Base-by-base conservation (phyloP, 2,113 vertebrate species). In the Ovis canadensis region DNA sequence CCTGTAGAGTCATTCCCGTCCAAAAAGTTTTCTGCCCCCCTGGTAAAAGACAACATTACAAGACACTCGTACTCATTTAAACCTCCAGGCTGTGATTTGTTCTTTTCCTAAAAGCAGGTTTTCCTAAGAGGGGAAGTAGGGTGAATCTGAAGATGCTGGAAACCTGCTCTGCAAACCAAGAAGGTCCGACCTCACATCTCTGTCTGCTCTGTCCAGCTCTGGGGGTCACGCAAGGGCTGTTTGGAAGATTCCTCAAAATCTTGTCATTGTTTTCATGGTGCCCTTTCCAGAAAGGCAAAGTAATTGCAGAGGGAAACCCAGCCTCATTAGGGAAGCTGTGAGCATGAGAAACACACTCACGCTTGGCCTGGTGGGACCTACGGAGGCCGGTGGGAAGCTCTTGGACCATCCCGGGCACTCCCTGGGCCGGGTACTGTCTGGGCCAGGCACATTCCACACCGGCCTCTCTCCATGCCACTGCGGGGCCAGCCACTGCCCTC, bases 281-380 rank as follows among this genome's bases (percentile, higher is more conserved):
- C 21, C 57, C 55, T 84, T 48, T 67, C 40, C 50, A 15, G 31
- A 59, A 52, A 16, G 29, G n/a, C 71, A 6, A 31, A 31, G 50
- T 15, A 23, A 77, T 0, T 1, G 54, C 1, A 1, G 14, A 6
- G n/a, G 48, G 45, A 31, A n/a, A 16, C 0, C 1, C 0, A 7
- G 45, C 54, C 93, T 78, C 7, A 0, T 5, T 5, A 16, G 95
- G 52, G 31, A 40, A 33, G 45, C 36, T 27, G 36, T 1, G 23
- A 64, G 40, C 10, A 0, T 4, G 71, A 52, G 87, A 33, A 33
- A 29, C 1, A 13, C 14, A 16, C 15, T 33, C 40, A 21, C 5
- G 1, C 27, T 10, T 45, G 81, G 43, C 25, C 81, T 4, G 7
- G 13, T n/a, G 9, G 57, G 19, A 36, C 40, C 67, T 52, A 16